Evolutionary conservation across 2,888 invertebrate species (phyloP), one percentile per base, ranked within the genome.

Genomic region (Campopleginae sp.): DNA sequence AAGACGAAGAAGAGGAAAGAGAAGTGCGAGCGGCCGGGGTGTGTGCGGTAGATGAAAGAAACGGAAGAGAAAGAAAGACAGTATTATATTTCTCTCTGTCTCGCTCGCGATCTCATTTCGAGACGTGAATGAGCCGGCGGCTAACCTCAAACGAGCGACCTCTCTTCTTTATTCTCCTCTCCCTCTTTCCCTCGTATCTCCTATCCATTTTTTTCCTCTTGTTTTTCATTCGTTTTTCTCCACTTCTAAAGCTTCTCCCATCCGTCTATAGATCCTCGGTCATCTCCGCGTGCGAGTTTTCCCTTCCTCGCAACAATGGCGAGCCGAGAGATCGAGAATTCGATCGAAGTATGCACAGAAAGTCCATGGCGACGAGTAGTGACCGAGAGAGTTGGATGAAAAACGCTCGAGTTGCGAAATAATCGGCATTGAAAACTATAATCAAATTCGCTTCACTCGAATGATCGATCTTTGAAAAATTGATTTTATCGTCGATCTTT

Each of bases 71-170:
- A 77, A 70, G 83, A 83, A 83, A 80, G 80, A 80, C 80, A 74
- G 80, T 78, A 33, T 68, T 42, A 68, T 74, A 68, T 74, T 78
- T 66, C 72, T 82, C 66, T 82, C 77, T 38, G 58, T 78, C 71
- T 82, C 78, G 14, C 76, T 72, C 80, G 80, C 80, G 80, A 80
- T 77, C 77, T 82, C 61, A 46, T 83, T 79, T 74, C 91, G 92
- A 92, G 92, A 92, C 91, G 89, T 92, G 93, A 93, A 93, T 92
- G 92, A 92, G 92, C 89, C 89, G 92, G 92, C 93, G 93, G 93
- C 92, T 91, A 91, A 80, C 92, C 93, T 93, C 93, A 93, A 93
- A 93, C 93, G 92, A 92, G 38, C 38, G 91, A 88, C 70, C 87
- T 82, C 87, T 84, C 82, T 86, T 65, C 82, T 82, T 78, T 82